phyloP scores from a whole-genome alignment of 2,797 vertebrate species.

The Scolopax bukidnonensis region DNA sequence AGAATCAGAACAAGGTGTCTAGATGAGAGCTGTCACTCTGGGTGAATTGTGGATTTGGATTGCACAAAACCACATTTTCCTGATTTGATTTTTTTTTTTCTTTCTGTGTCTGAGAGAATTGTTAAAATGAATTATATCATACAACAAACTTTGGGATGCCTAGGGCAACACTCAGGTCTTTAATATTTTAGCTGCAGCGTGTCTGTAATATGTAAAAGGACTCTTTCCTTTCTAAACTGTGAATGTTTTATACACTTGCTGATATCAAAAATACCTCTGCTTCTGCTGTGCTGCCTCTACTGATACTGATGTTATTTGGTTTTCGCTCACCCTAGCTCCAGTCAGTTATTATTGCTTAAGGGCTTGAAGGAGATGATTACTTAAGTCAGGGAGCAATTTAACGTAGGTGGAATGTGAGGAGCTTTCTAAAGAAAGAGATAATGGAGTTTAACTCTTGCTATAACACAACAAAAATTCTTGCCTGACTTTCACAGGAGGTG shows the following conservation, averaged over 20 bases:
- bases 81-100: neutral
- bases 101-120: neutral
- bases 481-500: neutral
- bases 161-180: neutral
- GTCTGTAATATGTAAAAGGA: constrained; percentile 9
- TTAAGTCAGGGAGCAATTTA: constrained; percentile 52
- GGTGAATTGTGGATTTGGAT: neutral
- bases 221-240: neutral
- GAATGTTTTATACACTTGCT: neutral
- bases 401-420: neutral
- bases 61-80: neutral
- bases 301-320: neutral
- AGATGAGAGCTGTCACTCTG: neutral
- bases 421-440: constrained; percentile 8
- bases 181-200: neutral
- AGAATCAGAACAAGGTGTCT: neutral
- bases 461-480: neutral
- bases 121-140: neutral
- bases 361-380: constrained; percentile 49
- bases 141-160: neutral
- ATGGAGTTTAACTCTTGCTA: constrained; percentile 19
- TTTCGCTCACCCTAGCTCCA: constrained; percentile 3
- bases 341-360: constrained; percentile 40
- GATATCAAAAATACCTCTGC: constrained; percentile 12
- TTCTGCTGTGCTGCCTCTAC: neutral